phyloP scores from a whole-genome alignment of 2,113 vertebrate species.

The human region GRCh38 chr12:2033001-2033500 shows the following conservation, averaged over 20 bases:
- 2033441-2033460: neutral
- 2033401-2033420: neutral
- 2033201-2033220: neutral
- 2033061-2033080: rapidly evolving
- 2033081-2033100: neutral
- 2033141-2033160: neutral
- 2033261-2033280: neutral
- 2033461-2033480: neutral
- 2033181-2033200: neutral
- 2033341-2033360: neutral
- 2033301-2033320: rapidly evolving
- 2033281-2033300: too few relatives aligned
- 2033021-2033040: neutral
- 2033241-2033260: neutral
- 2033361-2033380: neutral
- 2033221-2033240: neutral
- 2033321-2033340: neutral
- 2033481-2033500: neutral
- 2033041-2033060: neutral
- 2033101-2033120: neutral
- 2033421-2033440: neutral
- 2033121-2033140: neutral
- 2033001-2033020: neutral
- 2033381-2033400: neutral
- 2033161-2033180: neutral